Base-by-base conservation (phyloP, 2,113 vertebrate species). In the Herpetotheres cachinnans region DNA sequence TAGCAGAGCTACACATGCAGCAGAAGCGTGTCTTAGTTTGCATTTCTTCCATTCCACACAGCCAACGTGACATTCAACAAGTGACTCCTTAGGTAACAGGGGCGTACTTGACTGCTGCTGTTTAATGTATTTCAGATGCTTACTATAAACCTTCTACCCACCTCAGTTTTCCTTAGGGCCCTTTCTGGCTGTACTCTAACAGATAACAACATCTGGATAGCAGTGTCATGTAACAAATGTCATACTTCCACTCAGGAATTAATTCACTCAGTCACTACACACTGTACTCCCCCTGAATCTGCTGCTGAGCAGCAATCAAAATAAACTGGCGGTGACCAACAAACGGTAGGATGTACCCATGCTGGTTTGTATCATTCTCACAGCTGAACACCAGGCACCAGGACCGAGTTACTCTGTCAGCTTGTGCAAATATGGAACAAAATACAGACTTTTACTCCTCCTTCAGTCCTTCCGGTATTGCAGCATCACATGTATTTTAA, bases 41-140 rank as follows among this genome's bases (percentile, higher is more conserved):
- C 94, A 96, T 93, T 96, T 98, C 97, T 96, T 90, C 97, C 98
- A 96, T 98, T 97, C 97, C 97, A 94, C 56, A 92, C 96, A 96
- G 97, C 91, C 98, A 97, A 97, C 83, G 84, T 96, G 97, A 97
- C 97, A 96, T 94, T 97, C 95, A 96, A 90, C 10, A 94, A 95
- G 94, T 87, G 47, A 96, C 89, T 97, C 93, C 96, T 93, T 96
- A 94, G 52, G 86, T 91, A 96, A 95, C 93, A 86, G 70, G 71
- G 50, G 74, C 58, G 16, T 76, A 90, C 73, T 94, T 61, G 34
- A 96, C 55, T 91, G 91, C 76, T 95, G 93, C 96, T 96, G 71
- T 86, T 97, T 86, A 78, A 44, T 27, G 25, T 44, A 74, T 62
- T 76, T 82, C 86, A 87, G 36, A 71, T 77, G 65, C 58, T 90